phyloP scores from a whole-genome alignment of 2,113 vertebrate species.

The Physeter macrocephalus region DNA sequence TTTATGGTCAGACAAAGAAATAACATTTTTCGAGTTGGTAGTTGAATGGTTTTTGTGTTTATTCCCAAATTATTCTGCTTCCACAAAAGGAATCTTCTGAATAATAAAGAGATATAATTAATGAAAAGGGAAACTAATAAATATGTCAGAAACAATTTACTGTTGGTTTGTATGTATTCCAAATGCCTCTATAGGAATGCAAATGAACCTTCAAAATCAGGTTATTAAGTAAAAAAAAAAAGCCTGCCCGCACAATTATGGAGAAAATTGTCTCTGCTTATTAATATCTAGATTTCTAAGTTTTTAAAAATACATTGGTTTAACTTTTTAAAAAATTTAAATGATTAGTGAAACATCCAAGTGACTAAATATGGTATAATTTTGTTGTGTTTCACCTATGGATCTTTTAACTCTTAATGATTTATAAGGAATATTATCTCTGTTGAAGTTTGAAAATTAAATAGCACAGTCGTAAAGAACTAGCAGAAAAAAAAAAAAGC shows the following conservation, averaged over 20 bases:
- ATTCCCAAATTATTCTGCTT: slow-evolving; percentile 29
- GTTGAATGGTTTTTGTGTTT: slow-evolving; percentile 52
- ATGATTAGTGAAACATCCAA: background rate
- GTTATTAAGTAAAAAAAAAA: background rate
- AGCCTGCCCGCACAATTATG: background rate
- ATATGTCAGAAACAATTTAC: slow-evolving; percentile 26
- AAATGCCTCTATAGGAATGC: slow-evolving; percentile 25
- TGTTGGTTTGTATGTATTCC: background rate
- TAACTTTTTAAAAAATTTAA: background rate
- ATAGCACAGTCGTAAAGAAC: background rate
- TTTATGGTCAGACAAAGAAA: background rate
- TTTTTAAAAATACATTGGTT: background rate
- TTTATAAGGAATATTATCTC: background rate
- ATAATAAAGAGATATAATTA: slow-evolving; percentile 37
- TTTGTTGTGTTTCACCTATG: background rate
- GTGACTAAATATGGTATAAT: background rate
- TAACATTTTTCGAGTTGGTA: background rate
- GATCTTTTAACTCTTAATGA: background rate
- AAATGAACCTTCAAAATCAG: slow-evolving; percentile 43
- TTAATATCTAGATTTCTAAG: background rate
- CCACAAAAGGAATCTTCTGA: slow-evolving; percentile 28
- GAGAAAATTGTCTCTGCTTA: background rate
- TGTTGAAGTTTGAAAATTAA: background rate
- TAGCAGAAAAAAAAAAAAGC: background rate
- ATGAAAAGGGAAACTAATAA: slow-evolving; percentile 45